Conservation (phyloP, 1,140 invertebrate species). For the Halictus rubicundus region DNA sequence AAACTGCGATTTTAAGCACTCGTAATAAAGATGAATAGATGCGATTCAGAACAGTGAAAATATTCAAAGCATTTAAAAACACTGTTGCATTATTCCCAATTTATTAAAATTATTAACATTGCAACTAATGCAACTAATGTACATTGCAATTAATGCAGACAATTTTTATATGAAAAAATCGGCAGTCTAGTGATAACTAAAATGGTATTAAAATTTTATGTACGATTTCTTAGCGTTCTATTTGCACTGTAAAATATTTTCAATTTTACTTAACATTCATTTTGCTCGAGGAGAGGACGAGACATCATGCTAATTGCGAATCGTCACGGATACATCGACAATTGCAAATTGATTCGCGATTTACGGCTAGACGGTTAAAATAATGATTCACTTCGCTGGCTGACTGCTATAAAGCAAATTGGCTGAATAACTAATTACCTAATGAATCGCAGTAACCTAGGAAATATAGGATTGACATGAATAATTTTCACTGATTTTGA, state of each 20-base stretch:
- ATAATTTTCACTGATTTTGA: neutral
- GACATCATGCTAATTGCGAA: neutral
- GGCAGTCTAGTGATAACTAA: no score
- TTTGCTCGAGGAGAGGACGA: neutral
- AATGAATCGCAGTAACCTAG: constrained; percentile 8
- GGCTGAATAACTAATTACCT: constrained; percentile 8
- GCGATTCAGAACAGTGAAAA: no score
- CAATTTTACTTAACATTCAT: neutral
- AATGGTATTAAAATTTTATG: no score
- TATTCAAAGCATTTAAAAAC: no score
- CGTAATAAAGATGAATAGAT: no score
- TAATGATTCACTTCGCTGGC: constrained; percentile 1
- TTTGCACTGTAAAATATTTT: neutral
- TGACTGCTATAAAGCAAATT: neutral
- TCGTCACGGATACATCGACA: neutral
- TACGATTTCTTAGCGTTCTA: no score
- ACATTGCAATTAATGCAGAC: no score
- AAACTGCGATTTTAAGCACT: no score
- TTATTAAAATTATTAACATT: no score
- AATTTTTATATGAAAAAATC: no score
- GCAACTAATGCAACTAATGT: no score
- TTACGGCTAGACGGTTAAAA: constrained; percentile 1
- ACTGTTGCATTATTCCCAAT: no score
- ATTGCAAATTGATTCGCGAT: neutral
- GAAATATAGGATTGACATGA: constrained; percentile 7